Base-by-base conservation (phyloP, 1,140 invertebrate species). In the Bombus difficillimus region DNA sequence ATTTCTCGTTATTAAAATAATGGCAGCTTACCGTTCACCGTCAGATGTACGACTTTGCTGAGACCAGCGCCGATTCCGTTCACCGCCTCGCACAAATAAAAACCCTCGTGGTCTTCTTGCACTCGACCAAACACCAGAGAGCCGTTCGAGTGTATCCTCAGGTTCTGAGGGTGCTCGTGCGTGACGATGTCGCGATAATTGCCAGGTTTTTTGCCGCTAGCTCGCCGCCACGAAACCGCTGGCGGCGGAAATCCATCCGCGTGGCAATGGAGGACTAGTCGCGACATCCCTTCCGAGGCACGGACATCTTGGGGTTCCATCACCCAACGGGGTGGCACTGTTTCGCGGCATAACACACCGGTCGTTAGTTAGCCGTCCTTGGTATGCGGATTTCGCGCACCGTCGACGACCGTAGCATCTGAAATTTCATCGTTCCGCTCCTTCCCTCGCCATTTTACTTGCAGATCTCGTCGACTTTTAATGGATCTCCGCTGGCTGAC, bases 301-400 rank as follows among this genome's bases (percentile, higher is more conserved):
- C 97, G 98, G 10, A 97, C 96, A 92, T 99, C 98, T 89, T 97
- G 96, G 0, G 98, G 98, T 92, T 99, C 98, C 85, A 98, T 96
- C 3, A 98, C 96, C 98, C 98, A 99, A 92, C 97, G 96, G 25
- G 98, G 98, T 18, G 98, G 98, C 73, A 99, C 98, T 99, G 92
- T 81, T 90, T 85, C 85, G 64, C 75, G 75, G 57, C n/a, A 79
- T 74, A 69, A 86, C 78, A 32, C 57, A 86, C 39, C 72, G 77
- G 77, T 86, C 68, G 85, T 90, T 91, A 91, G 84, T 86, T 84
- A 86, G 62, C 28, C 71, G 34, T 5, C 34, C 3, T 25, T 37
- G 43, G 59, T 59, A 25, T 62, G n/a, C 28, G 34, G 13, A n/a
- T 47, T 72, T 85, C 84, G 77, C 47, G 47, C 68, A 62, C 62